Conservation (phyloP, 2,113 vertebrate species). For the Pelecanoides urinatrix region DNA sequence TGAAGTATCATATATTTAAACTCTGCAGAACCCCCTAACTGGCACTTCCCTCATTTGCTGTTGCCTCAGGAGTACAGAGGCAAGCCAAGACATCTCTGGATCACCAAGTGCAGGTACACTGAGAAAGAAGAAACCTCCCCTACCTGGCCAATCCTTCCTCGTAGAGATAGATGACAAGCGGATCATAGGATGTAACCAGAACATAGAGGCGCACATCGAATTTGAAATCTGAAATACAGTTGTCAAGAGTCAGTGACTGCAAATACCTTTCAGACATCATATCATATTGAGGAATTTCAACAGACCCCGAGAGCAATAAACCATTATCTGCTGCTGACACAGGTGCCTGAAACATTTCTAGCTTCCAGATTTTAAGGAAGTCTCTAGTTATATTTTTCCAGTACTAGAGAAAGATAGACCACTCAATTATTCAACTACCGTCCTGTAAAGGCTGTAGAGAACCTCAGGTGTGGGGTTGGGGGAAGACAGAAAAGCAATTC, state of each 20-base stretch:
- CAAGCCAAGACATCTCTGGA: not conserved
- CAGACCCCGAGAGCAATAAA: not conserved
- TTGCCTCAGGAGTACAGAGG: not conserved
- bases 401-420: not conserved
- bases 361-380: not conserved
- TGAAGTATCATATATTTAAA: not conserved
- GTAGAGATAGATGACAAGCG: conserved; percentile 92
- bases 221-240: conserved; percentile 86
- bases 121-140: conserved; percentile 3
- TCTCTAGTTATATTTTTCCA: not conserved
- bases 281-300: not conserved
- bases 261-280: not conserved
- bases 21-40: not conserved
- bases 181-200: conserved; percentile 94
- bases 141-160: conserved; percentile 96
- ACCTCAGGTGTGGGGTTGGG: not conserved
- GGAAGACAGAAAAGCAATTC: not conserved
- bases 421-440: not conserved
- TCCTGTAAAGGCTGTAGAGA: not conserved
- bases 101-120: not conserved
- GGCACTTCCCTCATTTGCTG: not conserved
- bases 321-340: not conserved
- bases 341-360: not conserved
- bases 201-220: conserved; percentile 96
- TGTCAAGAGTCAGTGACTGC: not conserved